Evolutionary conservation across 2,797 vertebrate species (phyloP).

Genomic region (Karalla daura): DNA sequence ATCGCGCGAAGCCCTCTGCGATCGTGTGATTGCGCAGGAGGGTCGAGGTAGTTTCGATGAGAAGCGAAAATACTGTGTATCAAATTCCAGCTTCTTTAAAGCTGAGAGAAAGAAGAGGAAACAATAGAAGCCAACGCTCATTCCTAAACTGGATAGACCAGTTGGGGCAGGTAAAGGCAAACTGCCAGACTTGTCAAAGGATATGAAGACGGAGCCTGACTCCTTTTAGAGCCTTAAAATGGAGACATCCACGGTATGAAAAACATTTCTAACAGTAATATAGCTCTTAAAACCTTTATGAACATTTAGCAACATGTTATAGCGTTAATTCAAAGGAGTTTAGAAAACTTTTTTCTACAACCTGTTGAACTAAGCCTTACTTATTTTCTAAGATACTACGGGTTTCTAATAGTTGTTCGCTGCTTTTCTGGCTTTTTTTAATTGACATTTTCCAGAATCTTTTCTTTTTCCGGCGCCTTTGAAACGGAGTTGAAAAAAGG

Average conservation of each 20-base stretch:
- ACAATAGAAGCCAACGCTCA: constrained; percentile 92
- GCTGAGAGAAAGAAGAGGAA: constrained; percentile 82
- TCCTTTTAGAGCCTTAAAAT: constrained; percentile 58
- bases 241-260: constrained; percentile 56
- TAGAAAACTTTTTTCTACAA: constrained; percentile 49
- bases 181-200: constrained; percentile 87
- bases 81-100: constrained; percentile 88
- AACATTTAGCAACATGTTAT: background rate
- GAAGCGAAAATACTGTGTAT: constrained; percentile 82
- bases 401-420: background rate
- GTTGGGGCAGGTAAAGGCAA: constrained; percentile 94
- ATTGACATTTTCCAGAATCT: constrained; percentile 39
- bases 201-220: constrained; percentile 79
- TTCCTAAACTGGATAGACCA: constrained; percentile 95
- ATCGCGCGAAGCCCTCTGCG: constrained; percentile 39
- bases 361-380: constrained; percentile 54
- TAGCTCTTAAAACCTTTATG: background rate
- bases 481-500: constrained; percentile 19
- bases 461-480: constrained; percentile 33
- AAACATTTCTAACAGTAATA: constrained; percentile 38
- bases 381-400: constrained; percentile 18
- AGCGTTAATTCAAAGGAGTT: constrained; percentile 9
- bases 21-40: constrained; percentile 50
- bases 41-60: constrained; percentile 80
- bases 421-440: constrained; percentile 48